These are phyloP conservation scores for Syngnathus rostellatus DNA, from an alignment of 2,797 vertebrate species.

Conservation along the genomic window DNA sequence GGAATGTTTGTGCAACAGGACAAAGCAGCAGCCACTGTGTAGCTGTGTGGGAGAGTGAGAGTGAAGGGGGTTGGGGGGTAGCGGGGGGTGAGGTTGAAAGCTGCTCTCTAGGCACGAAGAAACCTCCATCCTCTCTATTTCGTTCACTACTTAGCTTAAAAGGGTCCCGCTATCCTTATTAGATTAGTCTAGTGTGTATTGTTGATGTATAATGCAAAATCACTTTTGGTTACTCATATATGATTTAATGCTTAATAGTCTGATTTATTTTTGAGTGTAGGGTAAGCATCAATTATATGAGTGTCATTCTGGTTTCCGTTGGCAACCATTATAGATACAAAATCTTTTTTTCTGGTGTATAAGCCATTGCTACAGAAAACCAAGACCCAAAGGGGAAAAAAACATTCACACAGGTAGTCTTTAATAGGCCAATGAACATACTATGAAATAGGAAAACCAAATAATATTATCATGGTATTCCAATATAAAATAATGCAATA, in stretches of 20 bases:
- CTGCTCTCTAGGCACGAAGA: constrained; percentile 13
- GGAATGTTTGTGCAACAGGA: constrained; percentile 68
- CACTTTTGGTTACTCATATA: background rate
- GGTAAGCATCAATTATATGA: background rate
- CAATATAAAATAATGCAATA: too few relatives aligned
- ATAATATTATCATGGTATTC: background rate
- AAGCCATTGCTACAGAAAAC: background rate
- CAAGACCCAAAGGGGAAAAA: background rate
- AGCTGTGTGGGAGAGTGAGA: constrained; percentile 55
- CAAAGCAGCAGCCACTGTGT: constrained; percentile 56
- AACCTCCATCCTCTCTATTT: constrained; percentile 3
- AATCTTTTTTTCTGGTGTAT: background rate
- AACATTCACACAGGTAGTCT: background rate
- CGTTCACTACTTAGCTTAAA: background rate
- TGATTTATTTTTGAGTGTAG: background rate
- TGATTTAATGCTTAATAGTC: background rate
- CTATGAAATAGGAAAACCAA: too few relatives aligned
- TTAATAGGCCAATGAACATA: background rate
- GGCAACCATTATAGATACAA: background rate
- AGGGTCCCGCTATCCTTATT: constrained; percentile 1
- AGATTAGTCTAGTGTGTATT: background rate
- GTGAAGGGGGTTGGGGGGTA: constrained; percentile 8
- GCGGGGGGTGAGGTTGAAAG: constrained; percentile 1
- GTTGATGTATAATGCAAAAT: background rate
- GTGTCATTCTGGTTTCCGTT: background rate